Evolutionary conservation across 2,113 vertebrate species (phyloP).

Genomic region (Ranitomeya imitator): DNA sequence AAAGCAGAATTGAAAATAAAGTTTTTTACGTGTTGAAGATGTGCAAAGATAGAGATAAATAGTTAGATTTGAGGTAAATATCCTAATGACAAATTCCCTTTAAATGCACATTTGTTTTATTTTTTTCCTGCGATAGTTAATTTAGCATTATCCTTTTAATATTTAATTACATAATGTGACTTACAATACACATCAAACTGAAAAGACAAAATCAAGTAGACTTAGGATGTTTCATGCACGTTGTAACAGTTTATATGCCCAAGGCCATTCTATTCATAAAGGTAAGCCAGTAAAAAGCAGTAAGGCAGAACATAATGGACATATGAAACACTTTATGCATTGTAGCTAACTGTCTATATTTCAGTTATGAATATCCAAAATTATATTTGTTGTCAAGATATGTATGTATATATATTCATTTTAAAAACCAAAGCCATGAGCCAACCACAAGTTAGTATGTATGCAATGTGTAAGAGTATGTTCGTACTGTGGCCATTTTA

Average conservation of each 20-base stretch:
- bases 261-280: constrained; percentile 18
- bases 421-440: no score
- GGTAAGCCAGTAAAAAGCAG: not conserved
- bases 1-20: no score
- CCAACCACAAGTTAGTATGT: no score
- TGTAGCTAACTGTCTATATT: not conserved
- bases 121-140: not conserved
- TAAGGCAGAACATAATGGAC: not conserved
- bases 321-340: constrained; percentile 5
- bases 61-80: no score
- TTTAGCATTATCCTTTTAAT: constrained; percentile 34
- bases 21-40: no score
- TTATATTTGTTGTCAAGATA: not conserved
- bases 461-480: no score
- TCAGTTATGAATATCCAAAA: no score
- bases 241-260: constrained; percentile 19
- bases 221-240: constrained; percentile 24
- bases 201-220: constrained; percentile 39
- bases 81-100: no score
- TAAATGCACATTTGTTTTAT: no score
- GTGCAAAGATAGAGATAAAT: no score
- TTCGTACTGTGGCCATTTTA: no score
- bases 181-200: constrained; percentile 43
- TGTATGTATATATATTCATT: no score
- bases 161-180: constrained; percentile 49